Evolutionary conservation across 2,888 invertebrate genomes (phyloP).

Genomic region (Trissolcus japonicus): DNA sequence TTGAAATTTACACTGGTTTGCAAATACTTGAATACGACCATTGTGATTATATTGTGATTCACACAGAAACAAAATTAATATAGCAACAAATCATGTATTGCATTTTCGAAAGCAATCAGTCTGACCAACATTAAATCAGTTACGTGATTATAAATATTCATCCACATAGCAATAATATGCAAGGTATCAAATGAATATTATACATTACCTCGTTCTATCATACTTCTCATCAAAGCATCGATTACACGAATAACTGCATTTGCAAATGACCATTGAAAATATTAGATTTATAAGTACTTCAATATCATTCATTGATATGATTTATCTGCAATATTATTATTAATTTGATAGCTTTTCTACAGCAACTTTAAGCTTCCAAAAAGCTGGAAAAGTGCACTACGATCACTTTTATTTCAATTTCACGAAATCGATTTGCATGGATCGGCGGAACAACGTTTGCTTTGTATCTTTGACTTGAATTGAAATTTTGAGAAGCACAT

Average conservation of each 20-base stretch:
- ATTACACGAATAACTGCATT: neutral
- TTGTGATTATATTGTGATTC: no score
- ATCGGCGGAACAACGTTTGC: constrained; percentile 11
- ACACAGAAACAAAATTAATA: no score
- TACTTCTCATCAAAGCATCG: neutral
- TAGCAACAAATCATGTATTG: no score
- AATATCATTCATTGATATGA: neutral
- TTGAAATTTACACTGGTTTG: no score
- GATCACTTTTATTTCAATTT: neutral
- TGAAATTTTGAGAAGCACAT: constrained; percentile 19
- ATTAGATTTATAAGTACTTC: neutral
- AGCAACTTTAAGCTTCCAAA: no score
- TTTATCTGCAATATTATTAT: no score
- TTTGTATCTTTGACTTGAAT: constrained; percentile 33
- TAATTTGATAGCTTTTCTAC: no score
- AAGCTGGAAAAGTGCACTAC: neutral
- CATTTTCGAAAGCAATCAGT: constrained; percentile 1
- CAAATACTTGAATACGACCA: no score
- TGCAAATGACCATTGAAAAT: no score
- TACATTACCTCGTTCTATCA: neutral
- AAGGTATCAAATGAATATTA: neutral
- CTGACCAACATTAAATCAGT: neutral
- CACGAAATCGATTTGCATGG: no score
- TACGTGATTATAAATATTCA: neutral
- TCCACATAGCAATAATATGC: neutral